These are phyloP conservation scores for Psilopogon haemacephalus DNA, from an alignment of 2,113 vertebrate genomes.

Conservation along the genomic window DNA sequence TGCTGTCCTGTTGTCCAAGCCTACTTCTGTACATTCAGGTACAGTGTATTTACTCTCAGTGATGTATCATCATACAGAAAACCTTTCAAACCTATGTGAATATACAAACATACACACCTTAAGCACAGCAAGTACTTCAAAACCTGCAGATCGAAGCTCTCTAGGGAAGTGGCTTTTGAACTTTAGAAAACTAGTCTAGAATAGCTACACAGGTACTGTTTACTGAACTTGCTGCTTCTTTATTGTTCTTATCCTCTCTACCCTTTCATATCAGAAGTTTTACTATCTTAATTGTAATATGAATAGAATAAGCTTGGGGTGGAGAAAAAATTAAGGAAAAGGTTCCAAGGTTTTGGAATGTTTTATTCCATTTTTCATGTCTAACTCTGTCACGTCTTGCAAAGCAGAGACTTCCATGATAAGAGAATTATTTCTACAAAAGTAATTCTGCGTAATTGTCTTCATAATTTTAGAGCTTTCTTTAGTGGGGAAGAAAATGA, in stretches of 20 bases:
- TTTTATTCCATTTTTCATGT: not conserved
- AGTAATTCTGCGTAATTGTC: not conserved
- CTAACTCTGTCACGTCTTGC: not conserved
- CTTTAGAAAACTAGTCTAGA: not conserved
- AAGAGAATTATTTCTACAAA: not conserved
- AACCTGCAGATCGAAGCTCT: not conserved
- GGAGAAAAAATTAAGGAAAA: not conserved
- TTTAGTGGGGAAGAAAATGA: not conserved
- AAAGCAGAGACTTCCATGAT: not conserved
- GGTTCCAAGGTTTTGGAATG: not conserved
- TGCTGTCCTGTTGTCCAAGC: not conserved
- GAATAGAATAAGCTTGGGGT: not conserved
- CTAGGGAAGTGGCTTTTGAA: not conserved
- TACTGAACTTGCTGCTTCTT: not conserved
- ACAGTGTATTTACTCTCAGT: not conserved
- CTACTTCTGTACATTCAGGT: not conserved
- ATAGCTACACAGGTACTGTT: not conserved
- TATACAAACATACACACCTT: not conserved
- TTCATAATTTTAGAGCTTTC: not conserved
- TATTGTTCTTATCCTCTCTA: not conserved
- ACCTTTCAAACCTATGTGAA: not conserved
- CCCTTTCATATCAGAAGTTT: not conserved
- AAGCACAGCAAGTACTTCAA: not conserved
- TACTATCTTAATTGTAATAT: slow-evolving; percentile 1
- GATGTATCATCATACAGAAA: not conserved